Conservation (phyloP, 2,888 invertebrate genomes). For the Nomada goodeniana region DNA sequence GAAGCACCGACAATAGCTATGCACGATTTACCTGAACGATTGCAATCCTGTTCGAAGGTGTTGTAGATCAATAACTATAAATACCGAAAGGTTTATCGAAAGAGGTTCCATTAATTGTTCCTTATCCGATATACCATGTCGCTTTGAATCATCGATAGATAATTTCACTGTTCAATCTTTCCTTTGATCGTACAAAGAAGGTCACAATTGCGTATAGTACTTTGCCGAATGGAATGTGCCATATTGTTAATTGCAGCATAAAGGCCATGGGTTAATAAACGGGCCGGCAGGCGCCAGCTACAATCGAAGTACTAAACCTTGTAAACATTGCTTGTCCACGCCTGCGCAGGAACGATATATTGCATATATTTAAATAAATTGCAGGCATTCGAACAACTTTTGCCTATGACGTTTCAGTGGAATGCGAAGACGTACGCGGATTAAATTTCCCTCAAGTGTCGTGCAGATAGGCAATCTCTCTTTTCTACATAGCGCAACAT, state of each 20-base stretch:
- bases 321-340: slow-evolving; percentile 26
- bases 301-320: slow-evolving; percentile 56
- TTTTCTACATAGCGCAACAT: background rate
- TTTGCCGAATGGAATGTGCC: slow-evolving; percentile 50
- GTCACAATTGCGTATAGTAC: slow-evolving; percentile 33
- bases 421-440: background rate
- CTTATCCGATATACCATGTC: background rate
- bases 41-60: no score
- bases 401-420: background rate
- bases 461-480: slow-evolving; percentile 53
- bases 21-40: no score
- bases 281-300: slow-evolving; percentile 68
- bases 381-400: background rate
- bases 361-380: slow-evolving; percentile 13
- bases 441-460: slow-evolving; percentile 13
- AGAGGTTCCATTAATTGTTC: background rate
- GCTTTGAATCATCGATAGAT: slow-evolving; percentile 30
- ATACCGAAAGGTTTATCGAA: background rate
- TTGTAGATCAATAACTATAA: slow-evolving; percentile 5
- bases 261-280: slow-evolving; percentile 67
- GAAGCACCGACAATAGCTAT: background rate
- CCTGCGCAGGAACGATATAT: background rate
- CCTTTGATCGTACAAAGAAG: background rate
- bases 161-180: background rate
- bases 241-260: slow-evolving; percentile 58